Base-by-base conservation (phyloP, 2,888 invertebrate genomes). In the Pasiphila rectangulata region DNA sequence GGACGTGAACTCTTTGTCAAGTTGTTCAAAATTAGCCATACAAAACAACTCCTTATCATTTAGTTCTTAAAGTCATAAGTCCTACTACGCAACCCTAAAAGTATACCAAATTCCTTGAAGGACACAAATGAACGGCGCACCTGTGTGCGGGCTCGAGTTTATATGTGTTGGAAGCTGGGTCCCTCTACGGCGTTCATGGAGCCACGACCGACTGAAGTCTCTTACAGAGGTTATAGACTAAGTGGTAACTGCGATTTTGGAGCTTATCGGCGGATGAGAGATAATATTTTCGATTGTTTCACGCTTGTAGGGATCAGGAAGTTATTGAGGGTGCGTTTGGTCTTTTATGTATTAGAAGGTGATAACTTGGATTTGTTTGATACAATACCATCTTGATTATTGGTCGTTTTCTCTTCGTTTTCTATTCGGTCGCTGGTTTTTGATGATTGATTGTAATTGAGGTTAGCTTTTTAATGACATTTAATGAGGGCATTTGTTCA, bases 111-210 rank as follows among this genome's bases (percentile, higher is more conserved):
- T 75, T 68, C 63, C 66, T 40, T 36, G 46, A 49, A 43, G 40
- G 49, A 49, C 48, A 64, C 66, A 63, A n/a, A n/a, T n/a, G n/a
- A n/a, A n/a, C n/a, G n/a, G 61, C 50, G 59, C 51, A 51, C 29
- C 57, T 56, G 59, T 55, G 63, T 56, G 60, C 62, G 63, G 57
- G 60, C 47, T n/a, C n/a, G 59, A 44, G 58, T 30, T 53, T 48
- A 61, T 76, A 73, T 73, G 75, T 37, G 76, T 62, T 67, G 77
- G 83, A 84, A 78, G 82, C 83, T 83, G 84, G 53, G 50, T 29
- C 76, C 61, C 72, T 84, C 57, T 75, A 46, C 62, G 65, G 36
- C 27, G 54, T 57, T 65, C 61, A 70, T 69, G 67, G 64, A 64
- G 60, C 60, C 53, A 61, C 61, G 57, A 56, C 61, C 46, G 47